Conservation (phyloP, 35 echinoderm and acorn worm genomes). For the Ophiothrix spiculata region DNA sequence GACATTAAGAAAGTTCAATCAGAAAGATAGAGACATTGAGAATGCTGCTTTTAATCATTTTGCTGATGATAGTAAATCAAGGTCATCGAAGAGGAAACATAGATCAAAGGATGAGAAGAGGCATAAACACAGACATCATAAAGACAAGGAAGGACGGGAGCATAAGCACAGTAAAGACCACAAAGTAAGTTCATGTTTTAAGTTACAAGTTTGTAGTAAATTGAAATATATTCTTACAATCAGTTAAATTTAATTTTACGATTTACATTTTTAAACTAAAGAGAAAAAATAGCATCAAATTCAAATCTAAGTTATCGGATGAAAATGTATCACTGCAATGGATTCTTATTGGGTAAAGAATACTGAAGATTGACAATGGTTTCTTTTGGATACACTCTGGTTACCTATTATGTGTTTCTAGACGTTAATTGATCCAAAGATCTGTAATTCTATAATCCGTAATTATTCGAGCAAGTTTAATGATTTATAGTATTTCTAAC, state of each 20-base stretch:
- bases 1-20: slow-evolving; percentile 44
- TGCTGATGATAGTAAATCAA: not conserved
- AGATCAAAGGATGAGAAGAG: slow-evolving; percentile 23
- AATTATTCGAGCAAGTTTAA: too few relatives aligned
- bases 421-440: too few relatives aligned
- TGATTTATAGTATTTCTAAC: too few relatives aligned
- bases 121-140: slow-evolving; percentile 45
- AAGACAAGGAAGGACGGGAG: too few relatives aligned
- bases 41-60: not conserved
- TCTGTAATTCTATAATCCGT: too few relatives aligned
- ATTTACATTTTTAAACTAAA: not conserved
- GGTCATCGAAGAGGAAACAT: not conserved
- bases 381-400: too few relatives aligned
- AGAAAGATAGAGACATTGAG: slow-evolving; percentile 72
- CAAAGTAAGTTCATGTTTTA: not conserved
- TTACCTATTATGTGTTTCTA: too few relatives aligned
- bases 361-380: too few relatives aligned
- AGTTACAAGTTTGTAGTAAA: not conserved
- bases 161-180: not conserved
- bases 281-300: not conserved
- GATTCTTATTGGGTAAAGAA: not conserved
- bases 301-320: not conserved
- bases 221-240: not conserved
- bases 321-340: not conserved
- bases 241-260: not conserved